These are phyloP conservation scores for Ammospiza maritima DNA, from an alignment of 2,797 vertebrate species.

Conservation along the genomic window DNA sequence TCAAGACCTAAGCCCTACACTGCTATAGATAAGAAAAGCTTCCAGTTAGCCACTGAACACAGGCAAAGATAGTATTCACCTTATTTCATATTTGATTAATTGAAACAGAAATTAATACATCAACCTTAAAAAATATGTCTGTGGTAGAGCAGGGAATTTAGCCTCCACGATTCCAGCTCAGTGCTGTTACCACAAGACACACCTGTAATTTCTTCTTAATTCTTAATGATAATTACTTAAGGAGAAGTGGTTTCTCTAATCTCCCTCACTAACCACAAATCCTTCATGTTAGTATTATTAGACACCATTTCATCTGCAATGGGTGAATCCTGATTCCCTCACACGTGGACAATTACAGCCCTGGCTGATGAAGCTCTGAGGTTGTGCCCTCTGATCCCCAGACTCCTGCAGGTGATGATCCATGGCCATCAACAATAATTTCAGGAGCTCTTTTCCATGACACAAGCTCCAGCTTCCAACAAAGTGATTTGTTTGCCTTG, in stretches of 20 bases:
- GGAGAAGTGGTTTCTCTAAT: slow-evolving; percentile 33
- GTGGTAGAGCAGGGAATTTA: not conserved
- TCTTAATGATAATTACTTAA: not conserved
- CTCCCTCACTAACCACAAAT: slow-evolving; percentile 7
- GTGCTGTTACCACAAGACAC: not conserved
- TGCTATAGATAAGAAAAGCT: not conserved
- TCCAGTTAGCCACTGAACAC: not conserved
- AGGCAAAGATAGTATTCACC: not conserved
- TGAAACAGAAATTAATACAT: not conserved
- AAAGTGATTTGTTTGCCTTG: slow-evolving; percentile 1
- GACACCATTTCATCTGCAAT: not conserved
- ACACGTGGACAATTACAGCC: not conserved
- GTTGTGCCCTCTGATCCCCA: not conserved
- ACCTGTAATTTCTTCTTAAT: not conserved
- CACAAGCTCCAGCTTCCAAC: not conserved
- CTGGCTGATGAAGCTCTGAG: not conserved
- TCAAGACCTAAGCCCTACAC: not conserved
- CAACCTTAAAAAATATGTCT: not conserved
- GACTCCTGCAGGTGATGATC: not conserved
- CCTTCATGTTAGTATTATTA: not conserved
- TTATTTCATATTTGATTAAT: not conserved
- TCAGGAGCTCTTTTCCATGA: not conserved
- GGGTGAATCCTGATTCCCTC: not conserved
- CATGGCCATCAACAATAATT: not conserved
- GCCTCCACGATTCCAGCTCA: not conserved